These are phyloP conservation scores for Drymodes brunneopygia DNA, from an alignment of 2,113 vertebrate species.

Conservation along the genomic window DNA sequence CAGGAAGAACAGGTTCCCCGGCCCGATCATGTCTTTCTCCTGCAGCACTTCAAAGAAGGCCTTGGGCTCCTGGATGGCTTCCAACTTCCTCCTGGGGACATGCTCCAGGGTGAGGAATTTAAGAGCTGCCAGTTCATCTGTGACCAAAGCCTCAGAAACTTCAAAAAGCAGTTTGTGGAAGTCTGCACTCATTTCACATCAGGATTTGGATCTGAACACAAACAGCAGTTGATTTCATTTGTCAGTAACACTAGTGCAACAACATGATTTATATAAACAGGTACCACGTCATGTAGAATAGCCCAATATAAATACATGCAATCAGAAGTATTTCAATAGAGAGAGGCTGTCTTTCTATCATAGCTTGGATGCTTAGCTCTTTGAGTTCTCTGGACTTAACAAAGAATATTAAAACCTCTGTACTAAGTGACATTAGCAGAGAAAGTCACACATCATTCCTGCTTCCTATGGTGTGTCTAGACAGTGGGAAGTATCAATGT, in stretches of 20 bases:
- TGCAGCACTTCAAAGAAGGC: constrained; percentile 44
- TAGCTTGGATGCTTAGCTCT: not conserved
- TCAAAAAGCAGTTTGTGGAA: constrained; percentile 31
- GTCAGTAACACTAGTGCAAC: not conserved
- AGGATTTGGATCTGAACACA: constrained; percentile 22
- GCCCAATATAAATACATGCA: not conserved
- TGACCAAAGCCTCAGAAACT: constrained; percentile 56
- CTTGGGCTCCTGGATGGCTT: constrained; percentile 47
- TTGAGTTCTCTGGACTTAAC: not conserved
- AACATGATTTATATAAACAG: not conserved
- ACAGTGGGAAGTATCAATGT: not conserved
- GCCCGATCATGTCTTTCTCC: constrained; percentile 46
- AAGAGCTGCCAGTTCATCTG: constrained; percentile 44
- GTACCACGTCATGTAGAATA: not conserved
- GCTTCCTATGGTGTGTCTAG: not conserved
- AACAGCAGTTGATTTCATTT: not conserved
- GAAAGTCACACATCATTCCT: not conserved
- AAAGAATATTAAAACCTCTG: not conserved
- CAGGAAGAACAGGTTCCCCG: constrained; percentile 35
- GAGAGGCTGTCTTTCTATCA: not conserved
- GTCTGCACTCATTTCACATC: constrained; percentile 1
- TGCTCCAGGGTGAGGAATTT: constrained; percentile 69
- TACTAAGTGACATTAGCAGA: not conserved
- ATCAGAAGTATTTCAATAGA: not conserved
- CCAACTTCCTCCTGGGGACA: constrained; percentile 48